Base-by-base conservation (phyloP, 2,797 vertebrate species). In the Sylvia borin region DNA sequence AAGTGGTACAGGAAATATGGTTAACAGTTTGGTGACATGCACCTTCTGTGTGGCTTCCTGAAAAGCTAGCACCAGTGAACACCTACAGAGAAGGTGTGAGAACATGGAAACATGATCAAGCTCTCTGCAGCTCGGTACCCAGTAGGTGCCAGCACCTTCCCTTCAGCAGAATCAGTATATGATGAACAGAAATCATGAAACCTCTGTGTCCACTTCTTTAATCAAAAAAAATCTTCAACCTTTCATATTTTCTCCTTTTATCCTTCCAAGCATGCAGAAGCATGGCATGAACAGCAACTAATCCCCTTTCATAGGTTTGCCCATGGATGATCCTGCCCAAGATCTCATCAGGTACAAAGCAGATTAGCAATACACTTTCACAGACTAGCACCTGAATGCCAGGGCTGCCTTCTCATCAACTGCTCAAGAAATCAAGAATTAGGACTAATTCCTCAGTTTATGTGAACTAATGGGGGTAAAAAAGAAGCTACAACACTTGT, bases 171-270 rank as follows among this genome's bases (percentile, higher is more conserved):
- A 85, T 26, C 55, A 48, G 25, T 3, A 42, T 0, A 13, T 10
- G 32, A 76, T 58, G 65, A 85, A 58, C 7, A 77, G 50, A 80
- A 88, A 68, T 75, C 20, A 64, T 16, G 36, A 78, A 45, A 6
- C 8, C 29, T 40, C 42, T 36, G 14, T 11, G 58, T 5, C 21
- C 0, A 0, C 14, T 43, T 85, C 27, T 26, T 68, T 18, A 68
- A 65, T 36, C 17, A 3, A 77, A 80, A 92, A 91, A 67, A 10
- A 29, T 25, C 36, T 80, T 71, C 40, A 90, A 29, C 24, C 10
- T 3, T 83, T 77, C 42, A 25, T 50, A 38, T 88, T 72, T 75
- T 22, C 32, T 64, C 21, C 27, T 57, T n/a, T 79, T 71, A n/a
- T 4, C 27, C 38, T 45, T 62, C 47, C 47, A 65, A 80, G 54